phyloP scores from a whole-genome alignment of 1,140 invertebrate species.

The Caerostris darwini region DNA sequence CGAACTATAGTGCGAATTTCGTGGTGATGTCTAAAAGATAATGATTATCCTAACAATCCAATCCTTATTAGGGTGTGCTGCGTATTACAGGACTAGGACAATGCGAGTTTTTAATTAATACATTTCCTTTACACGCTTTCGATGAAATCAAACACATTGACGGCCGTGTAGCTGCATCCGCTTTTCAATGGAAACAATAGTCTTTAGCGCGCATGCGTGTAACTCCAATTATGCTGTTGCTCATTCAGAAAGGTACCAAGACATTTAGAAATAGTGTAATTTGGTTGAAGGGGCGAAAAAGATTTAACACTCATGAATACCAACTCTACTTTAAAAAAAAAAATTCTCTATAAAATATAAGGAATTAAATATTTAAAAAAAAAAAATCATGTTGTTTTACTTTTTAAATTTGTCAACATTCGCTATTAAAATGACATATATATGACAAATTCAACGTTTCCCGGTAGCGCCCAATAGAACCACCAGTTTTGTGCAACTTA shows the following conservation, averaged over 20 bases:
- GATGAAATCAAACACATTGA: not conserved
- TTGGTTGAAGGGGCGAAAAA: not conserved
- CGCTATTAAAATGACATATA: too few species aligned
- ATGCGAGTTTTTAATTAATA: not conserved
- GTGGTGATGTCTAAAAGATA: not conserved
- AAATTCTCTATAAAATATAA: too few species aligned
- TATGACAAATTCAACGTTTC: too few species aligned
- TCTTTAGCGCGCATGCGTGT: not conserved
- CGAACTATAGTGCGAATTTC: not conserved
- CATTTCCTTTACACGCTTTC: constrained; percentile 4
- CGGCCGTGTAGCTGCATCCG: not conserved
- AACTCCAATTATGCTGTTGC: not conserved
- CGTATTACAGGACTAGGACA: not conserved
- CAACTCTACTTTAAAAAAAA: too few species aligned
- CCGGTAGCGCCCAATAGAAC: too few species aligned
- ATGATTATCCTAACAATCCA: not conserved
- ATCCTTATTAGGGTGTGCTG: not conserved
- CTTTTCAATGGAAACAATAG: not conserved
- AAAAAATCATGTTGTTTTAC: too few species aligned
- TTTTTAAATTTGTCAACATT: too few species aligned
- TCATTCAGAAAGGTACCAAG: not conserved
- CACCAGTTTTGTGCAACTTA: too few species aligned
- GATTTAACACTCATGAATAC: too few species aligned
- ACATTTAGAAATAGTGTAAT: not conserved
- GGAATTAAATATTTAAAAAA: too few species aligned